A percentile compares a stretch with the other conserved stretches of the same genome.
Evolutionary conservation across 2,888 invertebrate genomes (phyloP).

Genomic region (Cheilosia pagana): DNA sequence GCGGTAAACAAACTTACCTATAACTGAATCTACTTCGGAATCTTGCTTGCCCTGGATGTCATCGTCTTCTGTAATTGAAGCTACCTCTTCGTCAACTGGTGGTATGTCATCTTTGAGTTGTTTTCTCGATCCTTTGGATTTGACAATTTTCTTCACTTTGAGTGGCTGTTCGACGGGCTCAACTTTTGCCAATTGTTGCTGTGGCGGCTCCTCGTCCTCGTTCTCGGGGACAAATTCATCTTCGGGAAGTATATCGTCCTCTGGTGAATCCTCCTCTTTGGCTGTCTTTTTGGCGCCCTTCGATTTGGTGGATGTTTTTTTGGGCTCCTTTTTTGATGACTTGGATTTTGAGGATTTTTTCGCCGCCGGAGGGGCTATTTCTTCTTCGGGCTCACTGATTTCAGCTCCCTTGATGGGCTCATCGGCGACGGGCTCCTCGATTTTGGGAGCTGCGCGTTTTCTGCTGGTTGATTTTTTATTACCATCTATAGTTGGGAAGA

Average conservation of each 20-base stretch:
- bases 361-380: conserved; percentile 22
- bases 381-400: conserved; percentile 15
- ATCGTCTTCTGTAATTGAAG: conserved; percentile 17
- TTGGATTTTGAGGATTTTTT: conserved; percentile 47
- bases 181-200: neutral
- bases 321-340: conserved; percentile 52
- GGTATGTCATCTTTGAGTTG: conserved; percentile 63
- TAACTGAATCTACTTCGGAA: conserved; percentile 44
- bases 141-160: conserved; percentile 53
- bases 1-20: conserved; percentile 18
- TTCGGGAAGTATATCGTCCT: conserved; percentile 67
- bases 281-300: conserved; percentile 43
- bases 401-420: conserved; percentile 26
- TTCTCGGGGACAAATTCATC: conserved; percentile 64
- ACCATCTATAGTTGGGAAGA: conserved; percentile 41
- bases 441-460: conserved; percentile 53
- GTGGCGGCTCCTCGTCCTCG: conserved; percentile 41
- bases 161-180: neutral
- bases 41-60: conserved; percentile 32
- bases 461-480: conserved; percentile 53
- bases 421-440: conserved; percentile 22
- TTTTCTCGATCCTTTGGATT: conserved; percentile 68
- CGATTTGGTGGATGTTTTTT: conserved; percentile 51
- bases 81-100: conserved; percentile 36
- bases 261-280: conserved; percentile 55